These are phyloP conservation scores for Leucopsar rothschildi DNA, from an alignment of 2,113 vertebrate genomes.

Conservation along the genomic window DNA sequence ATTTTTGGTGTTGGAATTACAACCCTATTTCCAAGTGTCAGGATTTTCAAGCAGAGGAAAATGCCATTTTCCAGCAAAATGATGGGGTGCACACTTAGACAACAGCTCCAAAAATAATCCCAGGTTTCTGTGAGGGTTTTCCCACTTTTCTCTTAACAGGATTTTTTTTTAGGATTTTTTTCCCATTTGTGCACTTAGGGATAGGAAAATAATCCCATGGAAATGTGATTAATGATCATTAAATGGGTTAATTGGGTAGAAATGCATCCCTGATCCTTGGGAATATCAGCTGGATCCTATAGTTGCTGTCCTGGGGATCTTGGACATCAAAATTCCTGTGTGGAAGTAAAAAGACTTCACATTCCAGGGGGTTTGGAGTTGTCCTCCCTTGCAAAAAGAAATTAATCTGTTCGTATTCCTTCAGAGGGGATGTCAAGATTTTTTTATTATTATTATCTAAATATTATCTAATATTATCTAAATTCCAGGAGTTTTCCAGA, in stretches of 20 bases:
- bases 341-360: background rate
- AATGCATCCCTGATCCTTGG: rapidly evolving
- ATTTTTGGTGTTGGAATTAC: background rate
- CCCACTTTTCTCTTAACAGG: background rate
- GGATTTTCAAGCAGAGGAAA: background rate
- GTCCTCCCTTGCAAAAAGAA: background rate
- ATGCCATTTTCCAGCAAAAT: background rate
- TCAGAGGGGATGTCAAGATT: background rate
- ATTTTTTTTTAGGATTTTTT: background rate
- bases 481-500: background rate
- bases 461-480: background rate
- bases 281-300: rapidly evolving
- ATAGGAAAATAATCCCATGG: background rate
- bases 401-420: background rate
- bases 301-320: background rate
- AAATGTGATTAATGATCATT: background rate
- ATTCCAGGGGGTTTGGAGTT: background rate
- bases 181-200: rapidly evolving
- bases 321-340: background rate
- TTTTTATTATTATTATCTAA: too few relatives aligned
- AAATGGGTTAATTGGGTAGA: background rate
- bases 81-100: background rate
- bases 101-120: background rate
- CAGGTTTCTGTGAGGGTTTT: background rate
- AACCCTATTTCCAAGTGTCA: background rate